Evolutionary conservation across 92 coral and sea anemone species (phyloP), one percentile per base, ranked within the genome.

Genomic region (Blastomussa wellsi): DNA sequence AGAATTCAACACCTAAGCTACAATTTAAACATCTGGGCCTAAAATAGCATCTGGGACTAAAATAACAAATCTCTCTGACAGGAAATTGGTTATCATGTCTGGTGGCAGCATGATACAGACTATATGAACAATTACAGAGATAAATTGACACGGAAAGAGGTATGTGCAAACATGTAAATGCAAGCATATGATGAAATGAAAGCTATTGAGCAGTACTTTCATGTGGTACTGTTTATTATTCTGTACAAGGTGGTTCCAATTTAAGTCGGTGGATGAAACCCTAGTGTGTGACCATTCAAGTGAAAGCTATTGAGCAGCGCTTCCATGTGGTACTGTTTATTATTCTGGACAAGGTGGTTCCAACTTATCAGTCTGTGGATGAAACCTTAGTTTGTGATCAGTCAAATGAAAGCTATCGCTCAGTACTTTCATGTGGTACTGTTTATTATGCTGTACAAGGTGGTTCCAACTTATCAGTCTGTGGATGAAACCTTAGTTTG

Each of bases 41-140:
- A n/a, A n/a, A n/a, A n/a, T n/a, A n/a, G n/a, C n/a, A n/a, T n/a
- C n/a, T n/a, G n/a, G n/a, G n/a, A n/a, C n/a, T n/a, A n/a, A n/a
- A n/a, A n/a, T n/a, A n/a, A n/a, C n/a, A n/a, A n/a, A n/a, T n/a
- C n/a, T 69, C 3, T 70, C 14, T 70, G 0, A 70, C 26, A 70
- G 74, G 74, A 70, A 19, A 19, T 33, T 7, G 74, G 74, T 19
- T 70, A 70, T 37, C 74, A 70, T 70, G 29, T 70, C 1, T 94
- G 98, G 98, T 94, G 98, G 98, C 88, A 94, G 52, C 88, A 92
- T 35, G 86, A 86, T 49, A 62, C 85, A 31, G 92, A 86, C 7
- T 88, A 88, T 76, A 90, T 88, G 16, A 79, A 92, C 11, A 81
- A 88, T 20, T 94, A 76, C 81, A 88, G 90, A 71, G 98, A 95